phyloP scores from a whole-genome alignment of 1,140 invertebrate genomes.

The Drosophila lowei region DNA sequence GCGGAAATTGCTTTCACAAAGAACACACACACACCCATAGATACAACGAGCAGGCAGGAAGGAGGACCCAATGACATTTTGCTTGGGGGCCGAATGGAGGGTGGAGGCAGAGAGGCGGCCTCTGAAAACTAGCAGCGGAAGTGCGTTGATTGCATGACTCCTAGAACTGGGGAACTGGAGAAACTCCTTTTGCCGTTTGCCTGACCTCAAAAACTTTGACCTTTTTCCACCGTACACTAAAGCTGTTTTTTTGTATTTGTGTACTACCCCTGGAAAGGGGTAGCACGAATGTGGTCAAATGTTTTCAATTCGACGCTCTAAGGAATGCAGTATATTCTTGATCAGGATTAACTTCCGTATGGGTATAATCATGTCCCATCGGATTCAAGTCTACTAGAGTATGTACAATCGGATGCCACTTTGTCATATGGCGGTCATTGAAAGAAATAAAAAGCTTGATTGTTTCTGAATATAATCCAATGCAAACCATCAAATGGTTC shows the following conservation, averaged over 20 bases:
- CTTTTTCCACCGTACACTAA: slow-evolving; percentile 35
- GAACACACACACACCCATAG: slow-evolving; percentile 21
- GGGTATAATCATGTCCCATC: too few species aligned
- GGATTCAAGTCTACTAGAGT: too few species aligned
- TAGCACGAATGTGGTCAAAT: not conserved
- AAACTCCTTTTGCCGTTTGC: slow-evolving; percentile 57
- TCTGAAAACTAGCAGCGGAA: slow-evolving; percentile 52
- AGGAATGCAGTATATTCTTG: too few species aligned
- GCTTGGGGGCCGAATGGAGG: not conserved
- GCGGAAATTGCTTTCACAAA: slow-evolving; percentile 77
- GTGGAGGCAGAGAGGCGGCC: not conserved
- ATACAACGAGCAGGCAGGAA: slow-evolving; percentile 16
- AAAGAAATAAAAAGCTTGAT: too few species aligned
- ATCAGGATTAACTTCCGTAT: too few species aligned
- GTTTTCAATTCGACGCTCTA: too few species aligned
- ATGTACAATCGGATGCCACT: too few species aligned
- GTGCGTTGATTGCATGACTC: slow-evolving; percentile 69
- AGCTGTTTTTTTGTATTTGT: slow-evolving; percentile 21
- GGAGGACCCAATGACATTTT: slow-evolving; percentile 50
- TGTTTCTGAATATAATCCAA: too few species aligned
- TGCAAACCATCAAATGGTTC: too few species aligned
- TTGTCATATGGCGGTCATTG: too few species aligned
- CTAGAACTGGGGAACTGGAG: slow-evolving; percentile 22
- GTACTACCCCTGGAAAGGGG: not conserved
- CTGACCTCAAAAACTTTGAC: slow-evolving; percentile 71